phyloP scores from a whole-genome alignment of 2,797 vertebrate species.

The Lacerta viridis region DNA sequence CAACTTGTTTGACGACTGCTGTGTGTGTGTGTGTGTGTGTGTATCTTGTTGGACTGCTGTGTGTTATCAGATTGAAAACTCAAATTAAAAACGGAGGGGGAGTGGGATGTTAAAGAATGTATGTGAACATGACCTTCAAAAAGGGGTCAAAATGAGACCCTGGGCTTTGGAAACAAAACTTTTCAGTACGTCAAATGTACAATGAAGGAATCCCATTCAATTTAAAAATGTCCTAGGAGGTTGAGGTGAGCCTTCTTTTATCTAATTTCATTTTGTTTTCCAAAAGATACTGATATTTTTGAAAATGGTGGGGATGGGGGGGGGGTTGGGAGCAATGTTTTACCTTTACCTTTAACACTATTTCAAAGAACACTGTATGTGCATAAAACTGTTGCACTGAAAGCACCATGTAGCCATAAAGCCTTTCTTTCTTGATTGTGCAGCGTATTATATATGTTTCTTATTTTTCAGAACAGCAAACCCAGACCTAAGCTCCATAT shows the following conservation, averaged over 20 bases:
- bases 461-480: conserved; percentile 19
- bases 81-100: not conserved
- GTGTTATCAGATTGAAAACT: not conserved
- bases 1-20: not conserved
- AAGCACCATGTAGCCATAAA: conserved; percentile 3
- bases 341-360: not conserved
- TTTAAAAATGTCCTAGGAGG: not conserved
- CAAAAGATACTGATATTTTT: not conserved
- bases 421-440: not conserved
- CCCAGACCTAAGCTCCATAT: conserved; percentile 13
- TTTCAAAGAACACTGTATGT: not conserved
- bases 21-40: not conserved
- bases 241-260: not conserved
- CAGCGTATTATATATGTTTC: not conserved
- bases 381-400: not conserved
- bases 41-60: not conserved
- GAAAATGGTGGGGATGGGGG: not conserved
- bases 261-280: not conserved
- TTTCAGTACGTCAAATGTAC: not conserved
- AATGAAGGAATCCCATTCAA: not conserved
- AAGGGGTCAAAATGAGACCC: not conserved
- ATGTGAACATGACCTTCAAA: not conserved
- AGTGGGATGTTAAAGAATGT: conserved; percentile 6
- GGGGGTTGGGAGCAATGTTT: not conserved
- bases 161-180: not conserved